Evolutionary conservation across 2,888 invertebrate species (phyloP), one percentile per base, ranked within the genome.

Genomic region (Tyria jacobaeae): DNA sequence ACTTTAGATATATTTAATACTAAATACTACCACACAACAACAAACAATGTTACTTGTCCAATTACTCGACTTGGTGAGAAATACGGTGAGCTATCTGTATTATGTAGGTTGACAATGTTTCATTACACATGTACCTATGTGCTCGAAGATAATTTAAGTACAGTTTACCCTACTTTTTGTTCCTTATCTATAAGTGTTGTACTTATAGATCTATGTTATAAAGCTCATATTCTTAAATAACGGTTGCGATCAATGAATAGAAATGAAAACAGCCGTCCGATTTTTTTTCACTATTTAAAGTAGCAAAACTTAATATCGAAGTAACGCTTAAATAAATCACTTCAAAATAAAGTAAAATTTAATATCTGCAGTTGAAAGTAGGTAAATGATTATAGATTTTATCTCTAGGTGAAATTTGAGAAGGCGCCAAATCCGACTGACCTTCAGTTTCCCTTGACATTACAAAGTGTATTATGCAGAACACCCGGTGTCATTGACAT

Each of bases 361-460:
- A 3, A 44, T 17, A 21, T 44, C 21, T 44, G 12, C 21, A 12
- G 21, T 44, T 44, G 44, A 44, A 44, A 21, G 44, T 31, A 31
- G 27, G 27, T 21, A 44, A 17, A 21, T 44, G 21, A 41, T 12
- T 44, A 44, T 21, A 44, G 21, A 44, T 17, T 37, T 21, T 44
- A 39, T 47, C 49, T 34, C 31, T n/a, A 44, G 17, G 21, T 27
- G 27, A 21, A 17, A 27, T 60, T 27, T 62, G 35, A 51, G 48
- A 64, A 62, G 62, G 58, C 64, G 52, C 66, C 52, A 65, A 66
- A 12, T 47, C 2, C 49, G 39, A 51, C 64, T 75, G 71, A 73
- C 78, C 76, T 76, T 76, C 72, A 68, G 24, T 56, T 48, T 69
- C 59, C 79, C 79, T 79, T 82, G 81, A 79, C 78, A 75, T 77